These are phyloP conservation scores for Diabrotica balteata DNA, from an alignment of 2,888 invertebrate genomes.

Conservation along the genomic window DNA sequence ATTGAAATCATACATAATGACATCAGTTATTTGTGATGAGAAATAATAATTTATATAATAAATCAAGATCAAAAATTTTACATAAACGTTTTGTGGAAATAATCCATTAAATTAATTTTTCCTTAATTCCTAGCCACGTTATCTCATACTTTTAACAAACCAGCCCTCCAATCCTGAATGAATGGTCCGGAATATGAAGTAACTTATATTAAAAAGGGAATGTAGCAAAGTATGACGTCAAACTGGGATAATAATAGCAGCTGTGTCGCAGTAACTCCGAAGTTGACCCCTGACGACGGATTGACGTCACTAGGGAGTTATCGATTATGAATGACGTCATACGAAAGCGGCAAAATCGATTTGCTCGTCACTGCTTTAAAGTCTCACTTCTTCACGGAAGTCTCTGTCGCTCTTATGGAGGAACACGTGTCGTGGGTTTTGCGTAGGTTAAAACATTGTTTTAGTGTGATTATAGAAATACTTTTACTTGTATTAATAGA, in stretches of 20 bases:
- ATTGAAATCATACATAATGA: too few relatives aligned
- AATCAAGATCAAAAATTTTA: too few relatives aligned
- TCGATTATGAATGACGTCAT: constrained; percentile 47
- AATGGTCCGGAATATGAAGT: constrained; percentile 5
- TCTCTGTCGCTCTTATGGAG: not conserved
- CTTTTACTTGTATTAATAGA: too few relatives aligned
- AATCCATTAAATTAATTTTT: too few relatives aligned
- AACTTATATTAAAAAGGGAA: constrained; percentile 24
- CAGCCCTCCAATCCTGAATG: constrained; percentile 2
- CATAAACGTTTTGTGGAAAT: too few relatives aligned
- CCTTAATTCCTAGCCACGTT: too few relatives aligned
- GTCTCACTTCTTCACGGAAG: constrained; percentile 9
- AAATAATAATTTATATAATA: too few relatives aligned
- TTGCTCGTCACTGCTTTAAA: constrained; percentile 42
- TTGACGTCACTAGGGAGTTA: constrained; percentile 48
- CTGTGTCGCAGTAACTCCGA: constrained; percentile 46
- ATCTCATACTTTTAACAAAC: too few relatives aligned
- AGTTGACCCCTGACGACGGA: constrained; percentile 48
- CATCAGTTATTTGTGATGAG: too few relatives aligned
- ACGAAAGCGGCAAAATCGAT: constrained; percentile 49
- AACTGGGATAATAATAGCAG: constrained; percentile 48
- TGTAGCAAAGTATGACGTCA: constrained; percentile 46
- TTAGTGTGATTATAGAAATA: too few relatives aligned
- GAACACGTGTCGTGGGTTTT: not conserved
- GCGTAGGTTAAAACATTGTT: not conserved